These are phyloP conservation scores for Chaunax sp. DNA, from an alignment of 2,797 vertebrate genomes.

Conservation along the genomic window DNA sequence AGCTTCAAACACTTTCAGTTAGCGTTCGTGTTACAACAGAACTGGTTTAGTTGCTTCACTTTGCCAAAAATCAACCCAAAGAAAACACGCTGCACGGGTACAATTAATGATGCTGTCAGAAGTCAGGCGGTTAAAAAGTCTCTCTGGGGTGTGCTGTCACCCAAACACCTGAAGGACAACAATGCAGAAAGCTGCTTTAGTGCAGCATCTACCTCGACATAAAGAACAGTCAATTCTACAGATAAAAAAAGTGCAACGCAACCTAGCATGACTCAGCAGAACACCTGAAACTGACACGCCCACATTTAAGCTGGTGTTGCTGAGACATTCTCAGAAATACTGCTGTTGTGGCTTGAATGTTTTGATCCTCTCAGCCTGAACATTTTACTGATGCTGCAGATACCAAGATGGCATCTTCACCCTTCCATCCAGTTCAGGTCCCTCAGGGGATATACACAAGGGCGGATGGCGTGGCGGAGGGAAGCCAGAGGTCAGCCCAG, in stretches of 20 bases:
- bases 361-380: background rate
- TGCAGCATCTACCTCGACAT: background rate
- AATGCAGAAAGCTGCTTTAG: background rate
- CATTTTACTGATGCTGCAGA: background rate
- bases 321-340: constrained; percentile 63
- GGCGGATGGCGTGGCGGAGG: too few relatives aligned
- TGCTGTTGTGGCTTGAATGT: constrained; percentile 29
- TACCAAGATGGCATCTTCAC: background rate
- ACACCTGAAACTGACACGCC: constrained; percentile 46
- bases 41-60: background rate
- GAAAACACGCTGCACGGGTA: too few relatives aligned
- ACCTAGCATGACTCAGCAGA: constrained; percentile 29
- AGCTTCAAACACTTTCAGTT: background rate
- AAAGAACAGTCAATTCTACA: constrained; percentile 24
- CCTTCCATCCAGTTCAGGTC: background rate
- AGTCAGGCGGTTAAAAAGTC: too few relatives aligned
- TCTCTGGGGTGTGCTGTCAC: too few relatives aligned
- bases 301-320: constrained; percentile 17
- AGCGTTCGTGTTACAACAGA: background rate
- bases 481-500: constrained; percentile 77
- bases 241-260: constrained; percentile 40
- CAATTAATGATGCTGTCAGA: too few relatives aligned
- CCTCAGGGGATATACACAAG: background rate
- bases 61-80: too few relatives aligned
- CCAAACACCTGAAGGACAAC: too few relatives aligned